These are phyloP conservation scores for Volucella bombylans DNA, from an alignment of 2,888 invertebrate species.

Conservation along the genomic window DNA sequence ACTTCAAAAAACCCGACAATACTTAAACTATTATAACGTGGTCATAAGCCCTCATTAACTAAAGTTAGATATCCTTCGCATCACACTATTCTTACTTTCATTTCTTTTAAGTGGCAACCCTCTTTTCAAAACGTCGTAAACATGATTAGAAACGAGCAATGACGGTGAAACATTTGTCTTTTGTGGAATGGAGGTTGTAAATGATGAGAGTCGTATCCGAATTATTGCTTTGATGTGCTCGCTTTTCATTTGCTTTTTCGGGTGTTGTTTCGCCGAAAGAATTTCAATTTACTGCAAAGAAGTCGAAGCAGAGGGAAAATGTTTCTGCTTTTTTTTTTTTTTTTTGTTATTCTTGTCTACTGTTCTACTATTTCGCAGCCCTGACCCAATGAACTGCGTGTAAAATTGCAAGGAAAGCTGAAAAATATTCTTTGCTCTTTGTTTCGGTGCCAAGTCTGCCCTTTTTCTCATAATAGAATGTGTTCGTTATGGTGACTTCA, in stretches of 20 bases:
- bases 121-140: no score
- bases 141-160: background rate
- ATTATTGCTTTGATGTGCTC: constrained; percentile 46
- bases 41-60: no score
- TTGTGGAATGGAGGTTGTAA: constrained; percentile 26
- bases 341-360: constrained; percentile 16
- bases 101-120: no score
- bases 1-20: no score
- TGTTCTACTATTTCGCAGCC: constrained; percentile 29
- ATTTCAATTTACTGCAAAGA: constrained; percentile 62
- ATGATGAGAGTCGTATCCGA: constrained; percentile 52
- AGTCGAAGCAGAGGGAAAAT: constrained; percentile 21
- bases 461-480: constrained; percentile 7
- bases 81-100: no score
- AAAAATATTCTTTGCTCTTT: constrained; percentile 3
- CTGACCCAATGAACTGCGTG: constrained; percentile 25
- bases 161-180: constrained; percentile 49
- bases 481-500: background rate
- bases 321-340: constrained; percentile 6
- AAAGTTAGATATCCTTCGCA: no score
- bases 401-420: constrained; percentile 2
- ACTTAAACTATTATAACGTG: no score
- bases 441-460: constrained; percentile 8
- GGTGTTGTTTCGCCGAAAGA: constrained; percentile 39
- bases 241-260: constrained; percentile 12